phyloP scores from a whole-genome alignment of 2,797 vertebrate genomes.

The Loriculus beryllinus region DNA sequence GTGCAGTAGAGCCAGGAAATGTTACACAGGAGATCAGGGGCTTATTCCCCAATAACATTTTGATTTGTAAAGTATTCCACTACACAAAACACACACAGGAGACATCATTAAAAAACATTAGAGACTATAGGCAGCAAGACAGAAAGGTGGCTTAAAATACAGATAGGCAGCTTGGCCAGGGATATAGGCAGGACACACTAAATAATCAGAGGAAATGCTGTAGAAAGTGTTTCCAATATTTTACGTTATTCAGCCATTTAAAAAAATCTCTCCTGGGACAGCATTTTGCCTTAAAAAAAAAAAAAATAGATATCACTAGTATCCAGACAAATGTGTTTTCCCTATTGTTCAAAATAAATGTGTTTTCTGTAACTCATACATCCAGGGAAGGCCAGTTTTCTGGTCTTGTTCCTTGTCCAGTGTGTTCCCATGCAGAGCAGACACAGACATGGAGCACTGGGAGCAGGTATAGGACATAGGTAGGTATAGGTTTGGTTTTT shows the following conservation, averaged over 20 bases:
- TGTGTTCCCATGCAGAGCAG: background rate
- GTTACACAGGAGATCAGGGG: constrained; percentile 57
- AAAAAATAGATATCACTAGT: no score
- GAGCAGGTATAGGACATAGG: background rate
- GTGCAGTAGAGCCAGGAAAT: constrained; percentile 58
- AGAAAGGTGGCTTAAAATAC: constrained; percentile 21
- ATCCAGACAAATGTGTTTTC: background rate
- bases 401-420: background rate
- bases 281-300: background rate
- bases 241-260: background rate
- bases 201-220: background rate
- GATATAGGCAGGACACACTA: background rate
- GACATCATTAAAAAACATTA: constrained; percentile 71
- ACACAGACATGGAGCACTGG: background rate
- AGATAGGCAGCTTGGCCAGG: background rate
- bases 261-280: background rate
- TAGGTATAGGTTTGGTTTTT: background rate
- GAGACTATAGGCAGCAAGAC: constrained; percentile 37
- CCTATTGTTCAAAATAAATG: background rate
- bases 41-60: constrained; percentile 66
- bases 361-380: background rate
- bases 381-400: background rate
- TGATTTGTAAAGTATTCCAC: constrained; percentile 68
- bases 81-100: constrained; percentile 66
- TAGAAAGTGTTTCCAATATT: background rate